Base-by-base conservation (phyloP, 2,888 invertebrate species). In the Stramonita haemastoma region DNA sequence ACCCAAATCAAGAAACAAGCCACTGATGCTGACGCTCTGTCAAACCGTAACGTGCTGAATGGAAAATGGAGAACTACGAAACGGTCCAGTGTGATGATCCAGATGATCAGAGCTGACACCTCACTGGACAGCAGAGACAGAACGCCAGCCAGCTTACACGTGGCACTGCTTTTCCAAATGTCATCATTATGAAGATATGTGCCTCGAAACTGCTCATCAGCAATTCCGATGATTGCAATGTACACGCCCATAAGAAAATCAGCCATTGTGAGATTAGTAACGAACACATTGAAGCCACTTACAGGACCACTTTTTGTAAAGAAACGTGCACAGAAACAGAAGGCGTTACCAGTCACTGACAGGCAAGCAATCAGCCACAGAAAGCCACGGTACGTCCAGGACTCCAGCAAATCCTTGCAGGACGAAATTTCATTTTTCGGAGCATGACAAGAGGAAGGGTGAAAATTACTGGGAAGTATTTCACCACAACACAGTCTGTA, bases 21-120 rank as follows among this genome's bases (percentile, higher is more conserved):
- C 29, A 46, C 32, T 17, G 60, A n/a, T 32, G 86, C 86, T 32
- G 86, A 86, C 26, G 2, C 6, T 66, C 32, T 57, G 13, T 46
- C 46, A 60, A 86, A 86, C 5, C 60, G 57, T 11, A 86, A 32
- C 0, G 29, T 66, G 32, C 86, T 86, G 86, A 86, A 86, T 32
- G 66, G 57, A 86, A 86, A 90, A 32, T 87, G 79, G 8, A 90
- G 89, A 26, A 86, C 90, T 22, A 89, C 5, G 19, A 89, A 87
- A 66, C 90, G 85, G 57, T 90, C 90, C 36, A 90, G 34, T 29
- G 91, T 89, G 60, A 91, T 89, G 29, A 90, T 83, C 22, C 83
- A 89, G 34, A 91, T 89, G 81, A 89, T 84, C 22, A 89, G 29
- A n/a, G 87, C 89, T 2, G 90, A 90, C 17, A 89, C 89, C 29